Conservation (phyloP, 2,797 vertebrate species). For the Lagorchestes hirsutus region DNA sequence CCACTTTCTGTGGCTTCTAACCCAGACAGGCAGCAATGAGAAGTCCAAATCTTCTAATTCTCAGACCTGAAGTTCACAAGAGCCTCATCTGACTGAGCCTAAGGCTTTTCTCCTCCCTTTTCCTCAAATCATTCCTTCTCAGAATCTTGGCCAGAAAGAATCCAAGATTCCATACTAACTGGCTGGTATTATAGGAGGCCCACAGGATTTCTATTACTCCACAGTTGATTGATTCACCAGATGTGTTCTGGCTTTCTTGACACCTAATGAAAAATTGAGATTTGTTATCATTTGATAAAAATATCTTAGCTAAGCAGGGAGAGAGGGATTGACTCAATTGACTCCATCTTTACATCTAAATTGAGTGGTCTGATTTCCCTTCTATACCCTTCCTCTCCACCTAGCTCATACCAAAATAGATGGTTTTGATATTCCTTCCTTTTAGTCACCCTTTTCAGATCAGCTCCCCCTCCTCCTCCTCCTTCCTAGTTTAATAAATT, state of each 20-base stretch:
- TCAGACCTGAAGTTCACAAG: not conserved
- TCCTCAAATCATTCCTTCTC: not conserved
- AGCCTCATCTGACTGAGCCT: not conserved
- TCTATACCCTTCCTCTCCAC: not conserved
- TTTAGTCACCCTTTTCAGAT: not conserved
- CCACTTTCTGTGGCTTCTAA: not conserved
- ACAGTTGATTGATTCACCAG: not conserved
- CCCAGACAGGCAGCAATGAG: not conserved
- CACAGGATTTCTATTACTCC: not conserved
- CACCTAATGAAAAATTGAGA: not conserved
- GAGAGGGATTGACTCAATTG: not conserved
- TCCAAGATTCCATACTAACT: not conserved
- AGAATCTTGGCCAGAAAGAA: not conserved
- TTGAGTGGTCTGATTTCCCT: not conserved
- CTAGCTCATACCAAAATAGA: not conserved
- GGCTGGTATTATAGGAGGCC: not conserved
- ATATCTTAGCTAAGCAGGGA: not conserved
- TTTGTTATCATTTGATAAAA: not conserved
- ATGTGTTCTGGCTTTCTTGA: not conserved
- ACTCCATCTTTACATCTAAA: not conserved
- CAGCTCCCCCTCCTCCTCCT: not conserved
- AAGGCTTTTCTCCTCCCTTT: not conserved
- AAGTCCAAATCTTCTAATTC: not conserved
- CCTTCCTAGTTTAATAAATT: not conserved
- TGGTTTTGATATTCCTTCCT: not conserved